Conservation (phyloP, 2,113 vertebrate genomes). For the Hippocampus zosterae region DNA sequence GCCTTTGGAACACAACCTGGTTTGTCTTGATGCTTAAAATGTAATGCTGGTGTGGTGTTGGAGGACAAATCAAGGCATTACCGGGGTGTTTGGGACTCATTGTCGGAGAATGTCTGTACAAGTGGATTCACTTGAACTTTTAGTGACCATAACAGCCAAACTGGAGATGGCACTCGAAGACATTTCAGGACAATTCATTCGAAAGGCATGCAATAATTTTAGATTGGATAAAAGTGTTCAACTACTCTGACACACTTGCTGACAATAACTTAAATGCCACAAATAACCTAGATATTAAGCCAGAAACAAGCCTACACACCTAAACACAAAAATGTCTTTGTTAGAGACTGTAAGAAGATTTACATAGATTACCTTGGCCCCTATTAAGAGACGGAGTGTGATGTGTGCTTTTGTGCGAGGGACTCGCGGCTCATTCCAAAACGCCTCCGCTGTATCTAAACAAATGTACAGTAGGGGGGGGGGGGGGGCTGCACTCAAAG, state of each 20-base stretch:
- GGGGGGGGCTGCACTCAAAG: conserved; percentile 7
- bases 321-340: conserved; percentile 62
- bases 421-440: conserved; percentile 27
- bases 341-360: conserved; percentile 59
- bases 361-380: conserved; percentile 51
- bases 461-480: conserved; percentile 39
- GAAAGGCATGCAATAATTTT: background rate
- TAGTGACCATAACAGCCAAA: background rate
- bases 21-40: background rate
- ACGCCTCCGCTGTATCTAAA: conserved; percentile 38
- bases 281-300: conserved; percentile 35
- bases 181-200: background rate
- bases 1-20: background rate
- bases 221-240: background rate
- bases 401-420: conserved; percentile 15
- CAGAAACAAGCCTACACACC: conserved; percentile 44
- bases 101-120: background rate
- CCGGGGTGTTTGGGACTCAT: conserved; percentile 1
- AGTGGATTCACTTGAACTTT: background rate
- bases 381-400: conserved; percentile 27
- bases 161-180: background rate
- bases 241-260: conserved; percentile 10
- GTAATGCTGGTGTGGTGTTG: background rate
- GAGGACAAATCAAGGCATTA: background rate
- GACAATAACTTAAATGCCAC: conserved; percentile 22